Base-by-base conservation (phyloP, 2,888 invertebrate species). In the Nezara viridula region DNA sequence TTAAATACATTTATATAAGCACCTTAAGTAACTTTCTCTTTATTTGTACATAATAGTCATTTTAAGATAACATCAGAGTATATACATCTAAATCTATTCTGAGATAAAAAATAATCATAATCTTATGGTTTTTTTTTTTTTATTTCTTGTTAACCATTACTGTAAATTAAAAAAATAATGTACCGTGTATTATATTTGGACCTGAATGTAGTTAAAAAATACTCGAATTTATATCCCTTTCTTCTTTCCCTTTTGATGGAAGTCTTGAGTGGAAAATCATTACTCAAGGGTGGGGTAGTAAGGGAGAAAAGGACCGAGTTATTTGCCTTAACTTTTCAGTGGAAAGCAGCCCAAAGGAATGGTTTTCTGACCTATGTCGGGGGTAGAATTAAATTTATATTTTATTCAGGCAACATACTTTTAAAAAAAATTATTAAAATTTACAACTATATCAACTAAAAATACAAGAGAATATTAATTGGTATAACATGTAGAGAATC, bases 311-410 rank as follows among this genome's bases (percentile, higher is more conserved):
- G 81, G 40, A 0, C 24, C 44, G 12, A 81, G 81, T 44, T 81
- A 47, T 81, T 81, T 44, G 81, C 81, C 81, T 81, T 81, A 81
- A 81, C 81, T 81, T 81, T 44, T 81, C 44, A 44, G 2, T 44
- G 14, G 81, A 44, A 81, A 44, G 44, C 21, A 14, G 12, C 4
- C 44, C 10, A n/a, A 40, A 16, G 81, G 44, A 44, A 47, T 44
- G 1, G 9, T 73, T 73, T 44, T 44, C 44, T 37, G 19, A 37
- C 0, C 21, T 37, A 5, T 7, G 16, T 19, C 37, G 19, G 21
- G 5, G 19, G 21, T 37, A 7, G 19, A 19, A 37, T 10, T 73
- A 73, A 44, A 73, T 37, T 73, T 37, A 37, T 19, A 73, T 60
- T 37, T 21, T 16, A 16, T 1, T 60, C 27, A 14, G 12, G 19